phyloP scores from a whole-genome alignment of 1,140 invertebrate species.

The Cecropterus lyciades region DNA sequence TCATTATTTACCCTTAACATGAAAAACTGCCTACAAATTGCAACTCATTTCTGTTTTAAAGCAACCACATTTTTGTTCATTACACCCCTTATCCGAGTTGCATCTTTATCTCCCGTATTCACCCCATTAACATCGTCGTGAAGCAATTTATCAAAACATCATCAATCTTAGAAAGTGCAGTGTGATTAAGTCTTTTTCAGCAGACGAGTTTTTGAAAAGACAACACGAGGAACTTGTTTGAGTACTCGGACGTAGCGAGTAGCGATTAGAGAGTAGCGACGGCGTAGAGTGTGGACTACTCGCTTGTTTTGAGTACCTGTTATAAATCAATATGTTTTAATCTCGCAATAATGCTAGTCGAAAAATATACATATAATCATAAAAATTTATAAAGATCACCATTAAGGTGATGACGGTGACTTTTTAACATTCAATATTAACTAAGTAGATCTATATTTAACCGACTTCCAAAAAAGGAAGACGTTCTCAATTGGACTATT shows the following conservation, averaged over 20 bases:
- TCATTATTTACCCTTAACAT: neutral
- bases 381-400: too few species aligned
- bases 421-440: too few species aligned
- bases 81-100: conserved; percentile 31
- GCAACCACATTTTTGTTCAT: conserved; percentile 34
- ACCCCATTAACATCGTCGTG: conserved; percentile 57
- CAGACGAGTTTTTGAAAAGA: conserved; percentile 28
- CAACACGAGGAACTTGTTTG: neutral
- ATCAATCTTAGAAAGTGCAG: conserved; percentile 56
- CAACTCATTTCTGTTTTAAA: neutral
- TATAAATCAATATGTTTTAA: too few species aligned
- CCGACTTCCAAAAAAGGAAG: too few species aligned
- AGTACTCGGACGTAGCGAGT: neutral
- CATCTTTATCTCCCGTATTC: conserved; percentile 53
- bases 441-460: too few species aligned
- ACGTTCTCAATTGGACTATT: too few species aligned
- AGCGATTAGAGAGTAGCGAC: neutral
- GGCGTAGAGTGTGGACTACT: too few species aligned
- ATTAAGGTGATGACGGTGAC: too few species aligned
- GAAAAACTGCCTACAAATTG: neutral
- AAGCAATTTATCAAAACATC: conserved; percentile 63
- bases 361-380: too few species aligned
- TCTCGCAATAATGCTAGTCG: too few species aligned
- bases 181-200: conserved; percentile 49
- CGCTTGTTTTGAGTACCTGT: too few species aligned